Evolutionary conservation across 2,888 invertebrate genomes (phyloP), one percentile per base, ranked within the genome.

Genomic region (Crossocerus cetratus): DNA sequence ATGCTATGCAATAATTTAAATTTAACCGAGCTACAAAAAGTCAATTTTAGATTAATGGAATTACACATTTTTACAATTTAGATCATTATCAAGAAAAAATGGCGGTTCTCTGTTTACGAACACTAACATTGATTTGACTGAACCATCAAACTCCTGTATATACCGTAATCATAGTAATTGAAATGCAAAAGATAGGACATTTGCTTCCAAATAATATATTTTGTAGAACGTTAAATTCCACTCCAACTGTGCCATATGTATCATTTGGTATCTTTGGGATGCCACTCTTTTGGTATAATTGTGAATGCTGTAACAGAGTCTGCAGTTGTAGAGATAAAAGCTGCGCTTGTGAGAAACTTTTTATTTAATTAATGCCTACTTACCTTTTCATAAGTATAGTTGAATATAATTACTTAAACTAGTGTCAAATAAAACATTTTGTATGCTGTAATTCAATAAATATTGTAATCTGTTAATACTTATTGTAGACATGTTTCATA

Each of bases 401-500:
- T 1, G 16, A 49, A 49, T 49, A n/a, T 49, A 13, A 49, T 49
- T 14, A 49, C 16, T 16, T 49, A 68, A 55, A 16, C 5, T 56
- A 16, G 60, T 64, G n/a, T 68, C 20, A 61, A 69, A 67, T 62
- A 53, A 14, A 70, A 72, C 63, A 57, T 72, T 80, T 73, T 76
- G 69, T 73, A 73, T 58, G 67, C 32, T 65, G 42, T 49, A 57
- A 56, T 53, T 67, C 56, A 69, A 60, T 74, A 74, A 77, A 71
- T 69, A 70, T 49, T 23, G 43, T 16, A 14, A 13, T 61, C 13
- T 49, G 23, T 49, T 16, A 14, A 13, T 59, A 42, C 5, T 11
- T 53, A 60, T 22, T 3, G 54, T 63, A 44, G 2, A 20, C 49
- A 64, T 18, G 44, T 22, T 44, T 20, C 21, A 55, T 22, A 63